phyloP scores from a whole-genome alignment of 2,113 vertebrate genomes.

The Python bivittatus region DNA sequence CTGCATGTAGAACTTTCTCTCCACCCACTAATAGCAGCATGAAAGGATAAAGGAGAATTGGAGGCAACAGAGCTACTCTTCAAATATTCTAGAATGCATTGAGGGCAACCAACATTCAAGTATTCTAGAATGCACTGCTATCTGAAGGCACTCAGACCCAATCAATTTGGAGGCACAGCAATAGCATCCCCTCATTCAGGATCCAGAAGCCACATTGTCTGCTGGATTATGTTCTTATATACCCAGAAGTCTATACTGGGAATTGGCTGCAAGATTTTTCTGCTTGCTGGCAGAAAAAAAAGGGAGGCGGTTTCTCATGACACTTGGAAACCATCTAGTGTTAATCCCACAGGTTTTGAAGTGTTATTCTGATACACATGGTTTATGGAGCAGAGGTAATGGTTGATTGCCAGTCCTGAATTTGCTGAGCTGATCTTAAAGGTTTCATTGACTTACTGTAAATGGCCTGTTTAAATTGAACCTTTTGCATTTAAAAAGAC shows the following conservation, averaged over 20 bases:
- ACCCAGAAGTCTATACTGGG: background rate
- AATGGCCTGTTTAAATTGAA: background rate
- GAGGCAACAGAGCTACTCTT: background rate
- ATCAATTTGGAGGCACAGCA: background rate
- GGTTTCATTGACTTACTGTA: background rate
- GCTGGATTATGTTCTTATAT: background rate
- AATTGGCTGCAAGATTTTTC: background rate
- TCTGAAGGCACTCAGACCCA: background rate
- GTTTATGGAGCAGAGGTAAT: background rate
- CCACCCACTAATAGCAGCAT: background rate
- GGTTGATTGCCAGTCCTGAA: background rate
- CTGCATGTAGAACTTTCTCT: background rate
- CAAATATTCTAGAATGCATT: background rate
- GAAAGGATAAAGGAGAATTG: background rate
- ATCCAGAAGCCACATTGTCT: background rate
- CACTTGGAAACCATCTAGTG: background rate
- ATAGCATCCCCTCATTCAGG: background rate
- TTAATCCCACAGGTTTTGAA: background rate
- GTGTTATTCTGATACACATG: background rate
- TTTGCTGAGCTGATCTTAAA: background rate
- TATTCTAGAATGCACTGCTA: background rate
- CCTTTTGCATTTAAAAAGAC: background rate
- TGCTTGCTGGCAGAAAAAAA: background rate
- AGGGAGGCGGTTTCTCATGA: background rate
- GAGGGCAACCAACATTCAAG: background rate